Evolutionary conservation across 1,140 invertebrate species (phyloP), one percentile per base, ranked within the genome.

Genomic region (Brachionus angularis): DNA sequence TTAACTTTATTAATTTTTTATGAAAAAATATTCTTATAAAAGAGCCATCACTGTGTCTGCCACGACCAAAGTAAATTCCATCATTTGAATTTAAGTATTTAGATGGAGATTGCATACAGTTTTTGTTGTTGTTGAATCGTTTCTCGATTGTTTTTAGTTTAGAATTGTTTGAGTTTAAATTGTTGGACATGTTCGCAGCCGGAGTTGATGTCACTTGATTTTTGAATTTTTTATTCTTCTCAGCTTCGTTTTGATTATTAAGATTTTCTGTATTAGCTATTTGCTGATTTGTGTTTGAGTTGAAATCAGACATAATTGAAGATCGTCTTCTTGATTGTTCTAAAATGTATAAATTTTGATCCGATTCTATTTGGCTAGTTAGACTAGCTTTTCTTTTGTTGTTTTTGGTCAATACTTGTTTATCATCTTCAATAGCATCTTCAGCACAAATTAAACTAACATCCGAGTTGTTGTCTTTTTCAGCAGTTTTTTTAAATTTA

Each of bases 21-120:
- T 81, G 80, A 64, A 82, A 83, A 44, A 80, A 75, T 62, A 83
- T 77, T 55, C 76, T 79, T 82, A 73, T 25, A 75, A 74, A 29
- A 34, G 70, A 36, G 27, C 67, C 16, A 29, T 52, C 50, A 23
- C 12, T 27, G 14, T 72, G 71, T 31, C 21, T 42, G 12, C 33
- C 42, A 29, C 52, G 8, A 23, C 34, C 52, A 42, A 55, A 55
- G 29, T 34, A 72, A 31, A 53, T 61, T 46, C 61, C 71, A 18
- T 61, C 42, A 14, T 25, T 50, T 5, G 10, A 27, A 14, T 16
- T 39, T 58, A 39, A 25, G 3, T 39, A 23, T 58, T 39, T 3
- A 39, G 18, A 2, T 58, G 23, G n/a, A 39, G 39, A 31, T 58
- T 58, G 14, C 5, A 10, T 23, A 39, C 23, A n/a, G n/a, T n/a